Evolutionary conservation across 1,140 invertebrate genomes (phyloP), one percentile per base, ranked within the genome.

Genomic region (Pantala flavescens): DNA sequence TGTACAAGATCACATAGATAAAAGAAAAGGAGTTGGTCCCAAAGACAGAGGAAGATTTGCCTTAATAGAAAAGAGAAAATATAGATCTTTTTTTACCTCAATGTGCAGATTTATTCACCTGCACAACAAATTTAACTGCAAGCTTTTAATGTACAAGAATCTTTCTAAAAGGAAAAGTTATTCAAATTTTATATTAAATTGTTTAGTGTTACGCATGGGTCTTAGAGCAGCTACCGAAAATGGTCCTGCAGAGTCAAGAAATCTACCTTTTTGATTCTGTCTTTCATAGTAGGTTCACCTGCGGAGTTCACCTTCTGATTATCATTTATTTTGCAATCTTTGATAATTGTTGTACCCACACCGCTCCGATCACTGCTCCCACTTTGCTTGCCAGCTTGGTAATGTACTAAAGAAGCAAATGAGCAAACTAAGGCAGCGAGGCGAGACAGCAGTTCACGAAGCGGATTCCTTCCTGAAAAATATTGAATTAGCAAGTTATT

Each of bases 21-120:
- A 63, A 63, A 63, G 49, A 63, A 12, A 63, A 19, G 49, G 49
- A 63, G 49, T 63, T 63, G 49, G 49, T 63, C 49, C 49, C 49
- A 63, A 36, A 63, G 49, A 63, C 49, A 63, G 49, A 63, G 49
- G 49, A 63, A 63, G 49, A 63, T 63, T 63, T 63, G 49, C 49
- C 5, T 3, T 63, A 12, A 63, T 63, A 63, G n/a, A 63, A 63
- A 63, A 63, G 49, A 63, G 49, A 63, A 63, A 63, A 63, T 63
- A 63, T 63, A 63, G 49, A 63, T 63, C n/a, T 21, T 19, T 63
- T n/a, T 1, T 63, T 63, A 63, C 49, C n/a, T 63, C 49, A 63
- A 63, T 63, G 49, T 63, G 12, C 49, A 63, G 28, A 36, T 36
- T 36, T 36, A 36, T 36, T 36, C 9, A 36, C 49, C n/a, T 63